phyloP scores from a whole-genome alignment of 1,140 invertebrate species.

The Lutraria rhynchaena region DNA sequence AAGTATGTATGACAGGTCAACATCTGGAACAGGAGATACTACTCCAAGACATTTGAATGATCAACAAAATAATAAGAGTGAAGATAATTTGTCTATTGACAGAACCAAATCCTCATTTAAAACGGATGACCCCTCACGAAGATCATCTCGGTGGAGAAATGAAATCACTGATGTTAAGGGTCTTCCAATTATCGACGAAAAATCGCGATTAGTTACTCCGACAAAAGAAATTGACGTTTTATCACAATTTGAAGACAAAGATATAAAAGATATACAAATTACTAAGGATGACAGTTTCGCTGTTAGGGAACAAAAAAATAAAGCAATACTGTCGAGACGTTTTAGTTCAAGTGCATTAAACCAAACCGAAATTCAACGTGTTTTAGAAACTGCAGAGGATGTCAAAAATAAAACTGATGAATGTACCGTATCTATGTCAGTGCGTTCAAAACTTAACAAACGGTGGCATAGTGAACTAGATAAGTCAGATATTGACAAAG shows the following conservation, averaged over 20 bases:
- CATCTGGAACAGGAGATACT: slow-evolving; percentile 19
- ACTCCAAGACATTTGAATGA: slow-evolving; percentile 35
- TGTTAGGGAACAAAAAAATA: slow-evolving; percentile 56
- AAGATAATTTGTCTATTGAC: slow-evolving; percentile 50
- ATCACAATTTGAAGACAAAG: slow-evolving; percentile 24
- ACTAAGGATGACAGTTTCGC: slow-evolving; percentile 45
- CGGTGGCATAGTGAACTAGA: slow-evolving; percentile 71
- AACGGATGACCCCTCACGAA: slow-evolving; percentile 24
- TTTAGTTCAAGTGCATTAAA: slow-evolving; percentile 70
- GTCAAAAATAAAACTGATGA: slow-evolving; percentile 56
- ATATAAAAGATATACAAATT: slow-evolving; percentile 11
- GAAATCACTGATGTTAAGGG: slow-evolving; percentile 55
- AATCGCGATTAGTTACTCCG: slow-evolving; percentile 62
- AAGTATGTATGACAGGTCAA: slow-evolving; percentile 69
- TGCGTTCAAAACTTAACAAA: slow-evolving; percentile 69
- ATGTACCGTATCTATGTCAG: slow-evolving; percentile 65
- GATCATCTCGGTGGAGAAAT: slow-evolving; percentile 63
- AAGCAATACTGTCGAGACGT: slow-evolving; percentile 64
- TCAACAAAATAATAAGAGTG: slow-evolving; percentile 47
- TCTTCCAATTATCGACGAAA: slow-evolving; percentile 74
- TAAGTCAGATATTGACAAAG: slow-evolving; percentile 74
- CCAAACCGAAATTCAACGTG: slow-evolving; percentile 64
- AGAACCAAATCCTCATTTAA: slow-evolving; percentile 18
- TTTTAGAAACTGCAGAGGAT: slow-evolving; percentile 60
- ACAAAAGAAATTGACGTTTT: slow-evolving; percentile 56